Conservation (phyloP, 1,140 invertebrate genomes). For the Eumeta japonica region DNA sequence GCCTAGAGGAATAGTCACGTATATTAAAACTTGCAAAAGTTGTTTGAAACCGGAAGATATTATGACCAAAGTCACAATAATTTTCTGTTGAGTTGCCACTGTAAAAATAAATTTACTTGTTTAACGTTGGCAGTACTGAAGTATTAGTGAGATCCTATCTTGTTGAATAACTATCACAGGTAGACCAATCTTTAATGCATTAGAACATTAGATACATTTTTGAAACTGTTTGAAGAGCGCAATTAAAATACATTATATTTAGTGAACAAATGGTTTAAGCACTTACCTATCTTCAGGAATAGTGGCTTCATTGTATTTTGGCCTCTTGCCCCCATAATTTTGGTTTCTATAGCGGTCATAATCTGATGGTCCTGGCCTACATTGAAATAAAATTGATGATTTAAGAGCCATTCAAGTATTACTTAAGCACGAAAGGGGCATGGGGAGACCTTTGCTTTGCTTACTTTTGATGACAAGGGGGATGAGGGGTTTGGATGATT, state of each 20-base stretch:
- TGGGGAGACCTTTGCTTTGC: no score
- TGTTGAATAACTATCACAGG: no score
- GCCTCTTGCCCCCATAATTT: conserved; percentile 33
- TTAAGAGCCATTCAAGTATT: no score
- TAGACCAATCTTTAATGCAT: no score
- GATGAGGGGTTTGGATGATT: no score
- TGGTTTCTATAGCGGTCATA: conserved; percentile 29
- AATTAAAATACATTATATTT: conserved; percentile 1
- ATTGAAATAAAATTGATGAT: no score
- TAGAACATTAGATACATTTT: no score
- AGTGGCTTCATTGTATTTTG: conserved; percentile 33
- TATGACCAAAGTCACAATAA: conserved; percentile 47
- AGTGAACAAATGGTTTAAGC: not conserved
- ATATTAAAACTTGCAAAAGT: conserved; percentile 47
- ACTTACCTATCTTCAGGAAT: conserved; percentile 30
- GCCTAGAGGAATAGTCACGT: conserved; percentile 43
- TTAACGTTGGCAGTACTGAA: no score
- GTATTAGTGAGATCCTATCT: no score
- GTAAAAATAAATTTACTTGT: conserved; percentile 54
- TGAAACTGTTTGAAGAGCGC: no score
- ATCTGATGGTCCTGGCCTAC: conserved; percentile 28
- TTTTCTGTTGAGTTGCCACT: conserved; percentile 53
- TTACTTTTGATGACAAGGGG: no score
- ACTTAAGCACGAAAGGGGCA: no score
- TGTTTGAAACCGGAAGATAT: conserved; percentile 46